Conservation (phyloP, 2,797 vertebrate genomes). For the Sebastes jordani region DNA sequence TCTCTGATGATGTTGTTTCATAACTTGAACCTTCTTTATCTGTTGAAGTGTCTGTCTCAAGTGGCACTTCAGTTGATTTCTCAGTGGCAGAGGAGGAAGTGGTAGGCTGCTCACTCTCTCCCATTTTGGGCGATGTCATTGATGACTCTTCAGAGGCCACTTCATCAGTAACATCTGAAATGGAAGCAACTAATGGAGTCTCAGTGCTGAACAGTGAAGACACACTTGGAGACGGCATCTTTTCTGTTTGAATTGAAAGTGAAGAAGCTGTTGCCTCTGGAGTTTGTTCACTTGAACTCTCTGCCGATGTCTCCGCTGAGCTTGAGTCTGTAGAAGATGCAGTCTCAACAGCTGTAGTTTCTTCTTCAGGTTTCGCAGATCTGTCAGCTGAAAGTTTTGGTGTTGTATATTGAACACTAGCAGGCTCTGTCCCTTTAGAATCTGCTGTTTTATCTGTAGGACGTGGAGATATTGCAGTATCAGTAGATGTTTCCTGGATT, state of each 20-base stretch:
- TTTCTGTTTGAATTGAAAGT: conserved; percentile 6
- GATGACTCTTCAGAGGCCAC: neutral
- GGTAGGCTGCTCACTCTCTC: neutral
- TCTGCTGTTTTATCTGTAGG: neutral
- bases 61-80: conserved; percentile 7
- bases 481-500: conserved; percentile 11
- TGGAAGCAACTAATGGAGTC: neutral
- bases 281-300: conserved; percentile 4
- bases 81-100: neutral
- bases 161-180: conserved; percentile 14
- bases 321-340: neutral
- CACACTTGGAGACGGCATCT: neutral
- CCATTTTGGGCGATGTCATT: conserved; percentile 6
- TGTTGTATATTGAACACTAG: conserved; percentile 1
- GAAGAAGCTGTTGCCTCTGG: neutral
- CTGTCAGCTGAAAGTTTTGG: neutral
- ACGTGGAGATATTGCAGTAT: neutral
- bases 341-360: neutral
- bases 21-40: neutral
- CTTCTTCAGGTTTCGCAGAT: neutral
- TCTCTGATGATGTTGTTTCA: conserved; percentile 8
- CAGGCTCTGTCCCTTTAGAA: neutral
- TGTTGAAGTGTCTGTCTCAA: conserved; percentile 3
- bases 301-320: neutral
- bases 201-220: conserved; percentile 34